A percentile compares a stretch with the other conserved stretches of the same genome.
These are phyloP conservation scores for Drosophila macrothrix DNA, from an alignment of 2,888 invertebrate genomes.

Conservation along the genomic window DNA sequence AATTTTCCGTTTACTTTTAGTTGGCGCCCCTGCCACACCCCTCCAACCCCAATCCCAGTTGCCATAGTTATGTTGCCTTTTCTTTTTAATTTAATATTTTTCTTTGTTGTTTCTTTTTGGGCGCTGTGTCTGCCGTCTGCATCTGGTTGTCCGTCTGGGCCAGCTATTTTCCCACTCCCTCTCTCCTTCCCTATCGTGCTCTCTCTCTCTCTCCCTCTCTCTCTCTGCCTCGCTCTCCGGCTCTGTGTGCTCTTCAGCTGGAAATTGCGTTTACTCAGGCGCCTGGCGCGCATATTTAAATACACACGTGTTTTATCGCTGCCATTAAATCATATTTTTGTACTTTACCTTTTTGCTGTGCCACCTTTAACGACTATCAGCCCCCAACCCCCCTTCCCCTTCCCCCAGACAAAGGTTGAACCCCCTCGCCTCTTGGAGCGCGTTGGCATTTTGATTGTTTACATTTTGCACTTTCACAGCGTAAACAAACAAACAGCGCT, in stretches of 20 bases:
- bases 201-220: background rate
- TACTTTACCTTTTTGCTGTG: constrained; percentile 77
- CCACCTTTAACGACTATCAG: constrained; percentile 59
- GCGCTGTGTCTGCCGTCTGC: constrained; percentile 45
- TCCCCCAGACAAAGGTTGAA: background rate
- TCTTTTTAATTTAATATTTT: constrained; percentile 75
- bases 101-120: constrained; percentile 66
- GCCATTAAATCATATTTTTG: constrained; percentile 85
- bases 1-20: constrained; percentile 67
- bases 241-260: constrained; percentile 54
- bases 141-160: constrained; percentile 53
- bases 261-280: constrained; percentile 85
- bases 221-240: background rate
- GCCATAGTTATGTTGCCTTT: constrained; percentile 59
- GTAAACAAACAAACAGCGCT: constrained; percentile 76
- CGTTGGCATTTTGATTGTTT: constrained; percentile 82
- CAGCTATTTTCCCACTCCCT: constrained; percentile 5
- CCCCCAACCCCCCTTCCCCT: background rate
- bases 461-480: constrained; percentile 82
- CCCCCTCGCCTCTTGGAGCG: constrained; percentile 8
- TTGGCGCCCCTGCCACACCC: constrained; percentile 40
- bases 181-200: background rate
- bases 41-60: background rate
- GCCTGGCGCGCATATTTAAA: constrained; percentile 85
- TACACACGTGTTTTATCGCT: constrained; percentile 86